phyloP scores from a whole-genome alignment of 1,140 invertebrate species.

The Aphaenogaster floridana region DNA sequence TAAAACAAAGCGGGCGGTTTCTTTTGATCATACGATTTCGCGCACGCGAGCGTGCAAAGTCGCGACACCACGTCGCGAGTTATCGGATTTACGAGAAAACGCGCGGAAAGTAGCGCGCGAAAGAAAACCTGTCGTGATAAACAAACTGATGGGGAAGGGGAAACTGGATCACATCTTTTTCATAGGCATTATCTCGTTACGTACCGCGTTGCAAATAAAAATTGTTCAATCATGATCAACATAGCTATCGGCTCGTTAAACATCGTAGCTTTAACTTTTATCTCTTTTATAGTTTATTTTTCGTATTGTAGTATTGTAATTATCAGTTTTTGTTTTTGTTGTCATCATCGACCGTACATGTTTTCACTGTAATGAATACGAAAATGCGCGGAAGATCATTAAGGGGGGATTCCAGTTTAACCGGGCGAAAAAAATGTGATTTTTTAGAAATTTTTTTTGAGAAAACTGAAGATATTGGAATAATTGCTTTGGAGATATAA shows the following conservation, averaged over 20 bases:
- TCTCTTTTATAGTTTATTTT: not conserved
- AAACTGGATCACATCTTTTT: constrained; percentile 26
- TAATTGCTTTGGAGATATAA: no score
- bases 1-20: not conserved
- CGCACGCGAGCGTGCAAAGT: constrained; percentile 29
- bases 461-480: no score
- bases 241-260: not conserved
- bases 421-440: no score
- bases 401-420: no score
- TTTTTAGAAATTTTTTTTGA: no score
- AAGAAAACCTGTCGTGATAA: constrained; percentile 22
- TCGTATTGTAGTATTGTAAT: not conserved
- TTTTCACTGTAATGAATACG: constrained; percentile 30
- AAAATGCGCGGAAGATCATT: constrained; percentile 47
- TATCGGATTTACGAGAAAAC: constrained; percentile 45
- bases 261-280: not conserved
- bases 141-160: constrained; percentile 9
- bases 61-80: not conserved
- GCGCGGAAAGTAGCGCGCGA: constrained; percentile 27
- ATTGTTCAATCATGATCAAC: not conserved
- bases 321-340: not conserved
- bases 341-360: not conserved
- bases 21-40: constrained; percentile 35
- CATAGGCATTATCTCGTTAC: no score
- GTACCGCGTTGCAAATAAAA: not conserved